Evolutionary conservation across 2,888 invertebrate species (phyloP).

Genomic region (Reticulitermes lucifugus): DNA sequence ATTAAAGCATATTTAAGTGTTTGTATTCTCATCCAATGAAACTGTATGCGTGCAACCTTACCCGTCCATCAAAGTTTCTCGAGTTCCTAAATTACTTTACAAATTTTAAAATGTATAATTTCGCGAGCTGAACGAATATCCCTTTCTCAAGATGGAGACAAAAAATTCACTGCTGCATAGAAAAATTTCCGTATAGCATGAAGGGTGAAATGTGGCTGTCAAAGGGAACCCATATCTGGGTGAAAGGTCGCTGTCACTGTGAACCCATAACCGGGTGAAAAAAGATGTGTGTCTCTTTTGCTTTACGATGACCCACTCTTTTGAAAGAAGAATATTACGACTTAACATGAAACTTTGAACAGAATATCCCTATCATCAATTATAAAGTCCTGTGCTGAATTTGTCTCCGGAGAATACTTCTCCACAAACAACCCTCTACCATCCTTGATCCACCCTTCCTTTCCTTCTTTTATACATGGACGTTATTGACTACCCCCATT

Average conservation of each 20-base stretch:
- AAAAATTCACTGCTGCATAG: no score
- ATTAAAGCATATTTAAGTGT: no score
- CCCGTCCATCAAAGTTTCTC: no score
- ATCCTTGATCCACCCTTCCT: conserved; percentile 14
- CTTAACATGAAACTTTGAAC: conserved; percentile 21
- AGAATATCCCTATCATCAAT: conserved; percentile 32
- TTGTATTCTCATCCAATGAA: no score
- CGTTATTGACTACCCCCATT: conserved; percentile 31
- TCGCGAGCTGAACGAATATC: no score
- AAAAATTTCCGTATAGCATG: not conserved
- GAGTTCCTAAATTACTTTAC: no score
- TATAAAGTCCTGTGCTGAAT: conserved; percentile 17
- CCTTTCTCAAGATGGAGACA: no score
- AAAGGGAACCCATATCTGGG: not conserved
- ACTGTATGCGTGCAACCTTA: no score
- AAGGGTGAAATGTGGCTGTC: not conserved
- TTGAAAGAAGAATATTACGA: conserved; percentile 7
- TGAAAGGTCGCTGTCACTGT: not conserved
- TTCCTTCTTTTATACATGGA: conserved; percentile 16
- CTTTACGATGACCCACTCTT: not conserved
- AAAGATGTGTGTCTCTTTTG: not conserved
- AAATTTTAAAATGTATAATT: no score
- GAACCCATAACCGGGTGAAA: not conserved
- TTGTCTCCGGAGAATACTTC: conserved; percentile 28
- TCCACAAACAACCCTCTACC: conserved; percentile 23